phyloP scores from a whole-genome alignment of 2,113 vertebrate species.

The Pipra filicauda region DNA sequence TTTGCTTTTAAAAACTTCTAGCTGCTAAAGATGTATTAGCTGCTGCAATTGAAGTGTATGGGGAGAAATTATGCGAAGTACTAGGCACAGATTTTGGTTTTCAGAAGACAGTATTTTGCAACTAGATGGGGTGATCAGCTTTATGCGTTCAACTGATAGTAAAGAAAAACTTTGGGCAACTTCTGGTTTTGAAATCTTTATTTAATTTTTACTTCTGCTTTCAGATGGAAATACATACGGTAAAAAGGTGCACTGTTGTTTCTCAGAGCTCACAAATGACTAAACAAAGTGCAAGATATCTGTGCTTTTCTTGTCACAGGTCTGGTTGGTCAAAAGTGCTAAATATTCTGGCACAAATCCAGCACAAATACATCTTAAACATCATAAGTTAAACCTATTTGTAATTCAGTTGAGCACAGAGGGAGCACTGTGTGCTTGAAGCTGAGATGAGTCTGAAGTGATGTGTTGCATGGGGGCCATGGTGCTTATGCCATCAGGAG shows the following conservation, averaged over 20 bases:
- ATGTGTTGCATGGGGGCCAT: background rate
- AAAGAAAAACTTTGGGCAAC: background rate
- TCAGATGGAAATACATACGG: background rate
- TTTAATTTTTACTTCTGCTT: background rate
- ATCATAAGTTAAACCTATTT: background rate
- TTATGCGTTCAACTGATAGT: background rate
- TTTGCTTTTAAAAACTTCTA: background rate
- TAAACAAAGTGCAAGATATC: background rate
- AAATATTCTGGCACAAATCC: background rate
- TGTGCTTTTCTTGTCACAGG: background rate
- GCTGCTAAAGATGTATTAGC: background rate
- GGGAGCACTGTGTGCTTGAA: background rate
- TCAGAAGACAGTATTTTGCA: background rate
- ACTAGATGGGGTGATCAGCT: background rate
- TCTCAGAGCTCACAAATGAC: background rate
- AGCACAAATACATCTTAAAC: background rate
- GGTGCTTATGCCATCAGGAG: background rate
- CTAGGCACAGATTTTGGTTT: background rate
- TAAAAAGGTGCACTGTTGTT: background rate
- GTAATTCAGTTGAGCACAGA: background rate
- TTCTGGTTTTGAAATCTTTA: background rate
- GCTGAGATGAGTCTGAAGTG: background rate
- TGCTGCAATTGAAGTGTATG: background rate
- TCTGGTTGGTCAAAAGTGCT: background rate
- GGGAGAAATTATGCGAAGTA: background rate